These are phyloP conservation scores for Mayetiola destructor DNA, from an alignment of 2,888 invertebrate species.

Conservation along the genomic window DNA sequence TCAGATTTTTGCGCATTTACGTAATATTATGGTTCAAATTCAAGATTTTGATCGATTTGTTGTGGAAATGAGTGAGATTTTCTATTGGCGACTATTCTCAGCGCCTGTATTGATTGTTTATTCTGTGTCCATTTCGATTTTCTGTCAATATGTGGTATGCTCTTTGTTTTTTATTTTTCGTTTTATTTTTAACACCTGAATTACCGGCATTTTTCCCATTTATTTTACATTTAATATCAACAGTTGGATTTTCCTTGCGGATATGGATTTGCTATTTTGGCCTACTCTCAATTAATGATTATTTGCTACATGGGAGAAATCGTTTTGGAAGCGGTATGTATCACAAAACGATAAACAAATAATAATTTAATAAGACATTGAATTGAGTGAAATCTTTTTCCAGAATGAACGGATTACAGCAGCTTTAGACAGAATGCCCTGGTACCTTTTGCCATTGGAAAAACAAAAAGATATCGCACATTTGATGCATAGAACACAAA, in stretches of 20 bases:
- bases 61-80: background rate
- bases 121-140: background rate
- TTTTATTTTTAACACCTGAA: background rate
- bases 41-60: background rate
- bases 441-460: background rate
- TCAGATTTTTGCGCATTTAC: background rate
- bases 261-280: background rate
- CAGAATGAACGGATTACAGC: background rate
- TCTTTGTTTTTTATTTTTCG: background rate
- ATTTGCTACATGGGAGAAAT: background rate
- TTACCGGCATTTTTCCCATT: no score
- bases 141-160: background rate
- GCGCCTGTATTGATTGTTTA: background rate
- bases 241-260: background rate
- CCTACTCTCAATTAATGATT: background rate
- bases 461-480: background rate
- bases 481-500: background rate
- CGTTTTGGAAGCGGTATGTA: background rate
- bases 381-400: background rate
- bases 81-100: background rate
- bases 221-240: background rate
- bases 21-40: background rate
- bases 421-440: background rate
- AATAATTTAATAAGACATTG: background rate
- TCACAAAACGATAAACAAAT: background rate